These are phyloP conservation scores for Ciconia boyciana DNA, from an alignment of 2,113 vertebrate species.

Conservation along the genomic window DNA sequence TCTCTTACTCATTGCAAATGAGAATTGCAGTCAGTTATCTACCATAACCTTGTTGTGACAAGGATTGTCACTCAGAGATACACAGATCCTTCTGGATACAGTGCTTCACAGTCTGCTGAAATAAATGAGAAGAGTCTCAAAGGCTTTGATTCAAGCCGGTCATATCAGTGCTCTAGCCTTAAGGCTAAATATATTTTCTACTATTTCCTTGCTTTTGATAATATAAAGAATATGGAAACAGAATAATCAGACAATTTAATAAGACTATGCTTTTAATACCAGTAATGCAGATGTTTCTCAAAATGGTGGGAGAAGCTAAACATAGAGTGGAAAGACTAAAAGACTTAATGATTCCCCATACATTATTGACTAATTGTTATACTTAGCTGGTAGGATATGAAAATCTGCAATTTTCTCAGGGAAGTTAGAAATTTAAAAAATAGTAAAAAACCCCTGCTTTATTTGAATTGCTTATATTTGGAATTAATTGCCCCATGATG, in stretches of 20 bases:
- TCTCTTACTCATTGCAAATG: neutral
- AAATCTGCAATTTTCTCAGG: neutral
- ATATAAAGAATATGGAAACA: neutral
- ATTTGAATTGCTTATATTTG: neutral
- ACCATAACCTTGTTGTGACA: slow-evolving; percentile 30
- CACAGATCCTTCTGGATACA: neutral
- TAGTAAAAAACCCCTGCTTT: accelerated
- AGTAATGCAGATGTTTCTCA: neutral
- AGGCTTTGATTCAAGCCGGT: neutral
- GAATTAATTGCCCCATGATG: neutral
- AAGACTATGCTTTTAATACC: neutral
- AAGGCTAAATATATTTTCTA: neutral
- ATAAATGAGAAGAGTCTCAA: neutral
- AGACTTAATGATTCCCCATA: neutral
- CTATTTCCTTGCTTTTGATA: neutral
- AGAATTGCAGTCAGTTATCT: slow-evolving; percentile 21
- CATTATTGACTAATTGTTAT: neutral
- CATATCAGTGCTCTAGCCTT: neutral
- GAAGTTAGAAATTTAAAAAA: neutral
- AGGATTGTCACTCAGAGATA: neutral
- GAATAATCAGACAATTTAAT: neutral
- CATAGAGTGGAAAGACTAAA: neutral
- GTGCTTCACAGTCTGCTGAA: neutral
- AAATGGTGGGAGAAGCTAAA: neutral
- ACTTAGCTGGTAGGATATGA: neutral